These are phyloP conservation scores for Dromaius novaehollandiae DNA, from an alignment of 2,113 vertebrate species.

Conservation along the genomic window DNA sequence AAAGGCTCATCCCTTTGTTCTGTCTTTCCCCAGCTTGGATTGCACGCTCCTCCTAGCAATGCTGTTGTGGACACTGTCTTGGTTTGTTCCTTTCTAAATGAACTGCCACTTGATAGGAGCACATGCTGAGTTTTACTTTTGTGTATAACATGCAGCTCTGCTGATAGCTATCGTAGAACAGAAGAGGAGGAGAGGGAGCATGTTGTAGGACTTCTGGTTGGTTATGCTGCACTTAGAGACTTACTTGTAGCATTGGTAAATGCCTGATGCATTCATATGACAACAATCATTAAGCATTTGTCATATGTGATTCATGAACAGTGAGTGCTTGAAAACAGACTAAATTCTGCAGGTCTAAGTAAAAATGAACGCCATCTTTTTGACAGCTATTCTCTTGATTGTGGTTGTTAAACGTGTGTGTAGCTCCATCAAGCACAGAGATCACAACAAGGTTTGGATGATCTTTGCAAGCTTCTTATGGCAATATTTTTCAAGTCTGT, in stretches of 20 bases:
- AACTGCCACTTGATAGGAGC: background rate
- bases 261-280: background rate
- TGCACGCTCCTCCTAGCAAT: background rate
- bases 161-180: background rate
- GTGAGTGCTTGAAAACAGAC: background rate
- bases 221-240: background rate
- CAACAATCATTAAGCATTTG: background rate
- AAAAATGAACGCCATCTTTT: constrained; percentile 31
- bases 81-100: background rate
- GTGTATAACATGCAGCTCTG: background rate
- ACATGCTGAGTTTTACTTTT: background rate
- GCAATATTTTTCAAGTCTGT: background rate
- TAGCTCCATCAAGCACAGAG: background rate
- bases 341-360: background rate
- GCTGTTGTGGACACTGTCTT: background rate
- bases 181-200: background rate
- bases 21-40: background rate
- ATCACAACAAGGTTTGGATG: background rate
- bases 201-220: background rate
- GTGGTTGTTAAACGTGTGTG: constrained; percentile 9
- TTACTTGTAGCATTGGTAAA: background rate
- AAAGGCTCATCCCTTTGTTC: background rate
- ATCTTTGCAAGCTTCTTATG: background rate
- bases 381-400: constrained; percentile 32
- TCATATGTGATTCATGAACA: background rate